Conservation (phyloP, 2,888 invertebrate genomes). For the Amiota minor region DNA sequence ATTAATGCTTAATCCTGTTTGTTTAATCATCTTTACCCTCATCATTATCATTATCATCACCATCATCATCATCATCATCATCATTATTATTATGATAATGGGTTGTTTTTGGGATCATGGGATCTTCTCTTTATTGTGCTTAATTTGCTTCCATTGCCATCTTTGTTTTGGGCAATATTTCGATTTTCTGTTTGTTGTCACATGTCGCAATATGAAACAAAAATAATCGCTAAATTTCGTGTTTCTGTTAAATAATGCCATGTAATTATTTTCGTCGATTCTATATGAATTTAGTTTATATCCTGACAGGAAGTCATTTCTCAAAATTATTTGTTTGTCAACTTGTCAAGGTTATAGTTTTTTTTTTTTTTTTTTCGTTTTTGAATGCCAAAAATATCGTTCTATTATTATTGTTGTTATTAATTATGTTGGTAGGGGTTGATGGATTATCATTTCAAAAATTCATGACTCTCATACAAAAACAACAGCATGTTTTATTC, state of each 20-base stretch:
- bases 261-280: background rate
- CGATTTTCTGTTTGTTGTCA: background rate
- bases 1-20: conserved; percentile 62
- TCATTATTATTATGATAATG: too few relatives aligned
- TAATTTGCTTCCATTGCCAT: background rate
- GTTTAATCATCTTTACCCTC: background rate
- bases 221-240: conserved; percentile 11
- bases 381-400: background rate
- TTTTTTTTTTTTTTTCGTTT: background rate
- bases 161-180: background rate
- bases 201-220: background rate
- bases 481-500: too few relatives aligned
- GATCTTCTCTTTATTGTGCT: too few relatives aligned
- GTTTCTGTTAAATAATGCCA: conserved; percentile 4
- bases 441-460: too few relatives aligned
- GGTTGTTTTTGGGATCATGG: too few relatives aligned
- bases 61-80: too few relatives aligned
- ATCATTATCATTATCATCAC: background rate
- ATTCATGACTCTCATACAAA: too few relatives aligned
- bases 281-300: background rate
- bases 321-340: conserved; percentile 10
- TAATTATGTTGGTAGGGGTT: too few relatives aligned
- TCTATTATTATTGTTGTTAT: background rate
- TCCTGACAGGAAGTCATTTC: conserved; percentile 18
- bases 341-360: background rate